Conservation (phyloP, 2,797 vertebrate species). For the Pseudomugil gertrudae region DNA sequence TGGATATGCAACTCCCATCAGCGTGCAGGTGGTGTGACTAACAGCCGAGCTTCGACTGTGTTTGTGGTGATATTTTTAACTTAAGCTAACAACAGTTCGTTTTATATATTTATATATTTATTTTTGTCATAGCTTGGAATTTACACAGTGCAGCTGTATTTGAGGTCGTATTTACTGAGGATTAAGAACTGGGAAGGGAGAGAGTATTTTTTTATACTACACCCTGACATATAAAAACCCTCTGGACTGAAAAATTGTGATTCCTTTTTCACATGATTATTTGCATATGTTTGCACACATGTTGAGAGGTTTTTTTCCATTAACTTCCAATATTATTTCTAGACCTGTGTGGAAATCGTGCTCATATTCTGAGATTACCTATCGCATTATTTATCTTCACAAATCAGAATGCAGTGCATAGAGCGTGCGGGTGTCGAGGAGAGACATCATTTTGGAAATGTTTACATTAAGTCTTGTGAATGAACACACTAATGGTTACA, state of each 20-base stretch:
- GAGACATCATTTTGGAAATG: not conserved
- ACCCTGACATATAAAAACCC: not conserved
- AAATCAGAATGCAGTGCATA: not conserved
- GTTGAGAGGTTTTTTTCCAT: not conserved
- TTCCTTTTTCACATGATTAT: not conserved
- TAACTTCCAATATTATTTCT: not conserved
- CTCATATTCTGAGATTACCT: not conserved
- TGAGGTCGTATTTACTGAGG: not conserved
- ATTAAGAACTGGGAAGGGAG: not conserved
- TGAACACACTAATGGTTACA: not conserved
- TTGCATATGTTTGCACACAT: not conserved
- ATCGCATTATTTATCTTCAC: not conserved
- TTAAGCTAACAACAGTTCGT: not conserved
- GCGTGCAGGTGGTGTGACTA: slow-evolving; percentile 24
- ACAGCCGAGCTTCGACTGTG: slow-evolving; percentile 10
- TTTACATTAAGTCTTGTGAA: too few species aligned
- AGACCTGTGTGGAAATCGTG: too few species aligned
- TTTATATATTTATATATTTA: not conserved
- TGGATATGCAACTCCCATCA: slow-evolving; percentile 22
- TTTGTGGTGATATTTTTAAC: slow-evolving; percentile 16
- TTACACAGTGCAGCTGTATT: not conserved
- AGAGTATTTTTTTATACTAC: not conserved
- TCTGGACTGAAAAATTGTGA: not conserved
- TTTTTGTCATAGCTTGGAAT: slow-evolving; percentile 7
- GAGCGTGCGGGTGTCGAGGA: not conserved